Percentiles rank a stretch among this genome's conserved stretches.
Conservation (phyloP, 2,888 invertebrate genomes). For the Cynaeus angustus region DNA sequence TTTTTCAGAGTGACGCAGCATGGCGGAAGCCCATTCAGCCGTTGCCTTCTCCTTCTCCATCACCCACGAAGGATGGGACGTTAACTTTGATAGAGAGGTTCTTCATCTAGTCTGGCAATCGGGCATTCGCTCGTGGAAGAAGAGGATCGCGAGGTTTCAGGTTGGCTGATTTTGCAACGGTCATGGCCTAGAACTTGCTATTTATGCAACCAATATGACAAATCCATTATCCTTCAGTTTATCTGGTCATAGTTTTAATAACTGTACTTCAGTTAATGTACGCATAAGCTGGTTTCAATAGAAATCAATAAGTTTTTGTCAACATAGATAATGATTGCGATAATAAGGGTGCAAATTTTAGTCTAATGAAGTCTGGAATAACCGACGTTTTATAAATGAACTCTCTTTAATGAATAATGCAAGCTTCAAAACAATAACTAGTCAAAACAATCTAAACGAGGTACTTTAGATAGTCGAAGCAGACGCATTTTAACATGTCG, state of each 20-base stretch:
- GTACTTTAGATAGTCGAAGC: no score
- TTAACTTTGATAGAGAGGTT: slow-evolving; percentile 98
- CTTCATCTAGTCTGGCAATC: slow-evolving; percentile 96
- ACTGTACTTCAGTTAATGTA: slow-evolving; percentile 9
- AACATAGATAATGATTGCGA: slow-evolving; percentile 19
- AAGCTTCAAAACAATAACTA: no score
- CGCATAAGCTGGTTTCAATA: slow-evolving; percentile 1
- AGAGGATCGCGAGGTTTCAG: slow-evolving; percentile 90
- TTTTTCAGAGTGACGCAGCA: slow-evolving; percentile 66
- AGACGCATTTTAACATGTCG: no score
- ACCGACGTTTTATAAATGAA: neutral
- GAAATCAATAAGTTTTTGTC: slow-evolving; percentile 33
- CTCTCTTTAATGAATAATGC: no score
- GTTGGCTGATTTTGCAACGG: slow-evolving; percentile 74
- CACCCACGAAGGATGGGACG: slow-evolving; percentile 98
- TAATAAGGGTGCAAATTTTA: slow-evolving; percentile 5
- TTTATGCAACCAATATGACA: slow-evolving; percentile 15
- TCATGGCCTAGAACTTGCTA: no score
- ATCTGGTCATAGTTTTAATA: slow-evolving; percentile 2
- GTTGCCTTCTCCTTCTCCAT: slow-evolving; percentile 98
- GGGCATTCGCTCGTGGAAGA: slow-evolving; percentile 96
- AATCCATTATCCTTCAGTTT: slow-evolving; percentile 4
- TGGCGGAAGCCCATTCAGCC: slow-evolving; percentile 99
- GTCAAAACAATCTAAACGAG: no score
- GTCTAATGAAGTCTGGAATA: no score